phyloP scores from a whole-genome alignment of 2,888 invertebrate genomes.

The Caenorhabditis virilis region DNA sequence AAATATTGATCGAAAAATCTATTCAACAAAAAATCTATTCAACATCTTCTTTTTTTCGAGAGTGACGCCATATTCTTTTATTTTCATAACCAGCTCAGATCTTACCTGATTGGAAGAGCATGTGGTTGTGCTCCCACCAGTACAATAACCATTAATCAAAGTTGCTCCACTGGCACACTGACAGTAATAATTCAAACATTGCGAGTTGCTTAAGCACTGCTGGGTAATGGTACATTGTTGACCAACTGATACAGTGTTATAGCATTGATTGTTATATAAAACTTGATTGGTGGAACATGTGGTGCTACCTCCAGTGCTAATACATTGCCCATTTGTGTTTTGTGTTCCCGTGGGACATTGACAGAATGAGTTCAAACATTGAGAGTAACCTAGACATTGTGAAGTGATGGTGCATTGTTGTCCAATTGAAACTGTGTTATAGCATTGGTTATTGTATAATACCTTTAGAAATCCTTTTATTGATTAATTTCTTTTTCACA shows the following conservation, averaged over 20 bases:
- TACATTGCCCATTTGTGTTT: conserved; percentile 25
- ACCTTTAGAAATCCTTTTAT: conserved; percentile 30
- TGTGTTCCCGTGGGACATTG: conserved; percentile 29
- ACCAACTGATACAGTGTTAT: conserved; percentile 38
- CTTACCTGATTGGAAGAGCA: too few species aligned
- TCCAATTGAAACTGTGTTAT: conserved; percentile 39
- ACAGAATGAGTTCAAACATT: conserved; percentile 32
- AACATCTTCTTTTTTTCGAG: too few species aligned
- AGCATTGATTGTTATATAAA: conserved; percentile 22
- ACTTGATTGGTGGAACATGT: conserved; percentile 3
- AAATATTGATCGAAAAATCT: too few species aligned
- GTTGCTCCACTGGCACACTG: conserved; percentile 29
- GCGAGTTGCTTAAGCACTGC: conserved; percentile 43
- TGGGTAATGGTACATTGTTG: conserved; percentile 41
- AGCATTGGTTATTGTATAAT: conserved; percentile 48
- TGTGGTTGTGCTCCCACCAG: too few species aligned
- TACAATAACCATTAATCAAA: not conserved
- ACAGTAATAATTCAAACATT: conserved; percentile 33
- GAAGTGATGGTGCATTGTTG: conserved; percentile 42
- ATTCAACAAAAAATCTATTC: too few species aligned
- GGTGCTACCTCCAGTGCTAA: not conserved
- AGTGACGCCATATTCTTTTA: too few species aligned
- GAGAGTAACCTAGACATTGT: conserved; percentile 44
- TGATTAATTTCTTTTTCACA: conserved; percentile 3
- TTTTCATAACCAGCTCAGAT: too few species aligned